Conservation (phyloP, 2,113 vertebrate species). For the Mustela nigripes region DNA sequence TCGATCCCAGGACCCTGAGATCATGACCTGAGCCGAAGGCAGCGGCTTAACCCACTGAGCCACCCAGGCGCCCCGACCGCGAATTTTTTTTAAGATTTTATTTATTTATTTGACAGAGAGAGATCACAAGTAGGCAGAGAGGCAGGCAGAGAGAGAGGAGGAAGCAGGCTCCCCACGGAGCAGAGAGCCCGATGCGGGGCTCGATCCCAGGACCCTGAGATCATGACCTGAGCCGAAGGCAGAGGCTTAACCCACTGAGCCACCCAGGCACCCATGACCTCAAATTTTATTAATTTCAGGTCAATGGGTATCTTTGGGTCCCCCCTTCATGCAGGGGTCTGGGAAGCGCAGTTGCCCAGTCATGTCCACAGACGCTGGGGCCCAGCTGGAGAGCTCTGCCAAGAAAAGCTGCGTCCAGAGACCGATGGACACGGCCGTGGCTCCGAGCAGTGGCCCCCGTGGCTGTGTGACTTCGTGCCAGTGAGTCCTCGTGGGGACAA, state of each 20-base stretch:
- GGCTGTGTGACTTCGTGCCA: not conserved
- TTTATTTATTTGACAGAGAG: too few species aligned
- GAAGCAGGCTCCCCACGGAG: too few species aligned
- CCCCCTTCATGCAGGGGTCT: not conserved
- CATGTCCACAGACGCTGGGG: rapidly evolving
- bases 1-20: too few species aligned
- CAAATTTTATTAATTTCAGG: not conserved
- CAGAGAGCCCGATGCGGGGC: too few species aligned
- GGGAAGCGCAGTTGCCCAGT: not conserved
- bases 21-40: too few species aligned
- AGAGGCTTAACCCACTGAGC: too few species aligned
- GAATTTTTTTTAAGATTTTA: not conserved
- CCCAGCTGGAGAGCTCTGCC: not conserved
- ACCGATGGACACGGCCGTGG: not conserved
- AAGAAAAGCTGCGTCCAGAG: not conserved
- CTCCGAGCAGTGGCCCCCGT: not conserved
- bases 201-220: too few species aligned
- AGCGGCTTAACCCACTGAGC: too few species aligned
- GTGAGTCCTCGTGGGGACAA: rapidly evolving
- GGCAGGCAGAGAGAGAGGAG: too few species aligned
- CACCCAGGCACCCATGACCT: not conserved
- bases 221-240: too few species aligned
- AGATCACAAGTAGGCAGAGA: too few species aligned
- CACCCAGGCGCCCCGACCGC: not conserved
- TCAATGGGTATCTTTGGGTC: not conserved